A percentile compares a stretch with the other conserved stretches of the same genome.
phyloP scores from a whole-genome alignment of 2,888 invertebrate species.

The Dryococelus australis region DNA sequence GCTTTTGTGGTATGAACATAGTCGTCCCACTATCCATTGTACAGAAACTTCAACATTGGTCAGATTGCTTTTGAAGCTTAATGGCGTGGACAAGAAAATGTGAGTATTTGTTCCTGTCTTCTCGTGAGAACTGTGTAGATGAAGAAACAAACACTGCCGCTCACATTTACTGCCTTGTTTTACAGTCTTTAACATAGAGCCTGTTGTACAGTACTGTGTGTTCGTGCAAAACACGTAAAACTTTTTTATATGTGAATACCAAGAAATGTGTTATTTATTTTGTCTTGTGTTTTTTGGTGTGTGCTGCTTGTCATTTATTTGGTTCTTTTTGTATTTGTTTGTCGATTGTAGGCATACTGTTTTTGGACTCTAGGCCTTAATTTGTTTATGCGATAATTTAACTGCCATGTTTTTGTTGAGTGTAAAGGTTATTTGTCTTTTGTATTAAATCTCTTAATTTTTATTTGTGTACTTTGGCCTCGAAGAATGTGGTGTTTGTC shows the following conservation, averaged over 20 bases:
- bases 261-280: conserved; percentile 3
- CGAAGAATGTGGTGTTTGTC: background rate
- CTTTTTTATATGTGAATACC: background rate
- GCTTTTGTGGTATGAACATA: background rate
- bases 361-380: background rate
- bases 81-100: background rate
- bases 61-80: too few species aligned
- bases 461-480: background rate
- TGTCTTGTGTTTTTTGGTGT: background rate
- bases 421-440: background rate
- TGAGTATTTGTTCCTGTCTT: background rate
- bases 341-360: background rate
- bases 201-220: background rate
- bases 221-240: background rate
- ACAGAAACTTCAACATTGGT: too few species aligned
- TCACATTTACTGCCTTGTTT: background rate
- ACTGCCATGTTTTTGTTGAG: conserved; percentile 7
- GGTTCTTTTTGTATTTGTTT: background rate
- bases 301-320: background rate
- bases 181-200: background rate
- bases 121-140: background rate
- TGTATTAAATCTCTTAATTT: background rate
- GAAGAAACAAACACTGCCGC: conserved; percentile 16
- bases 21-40: background rate
- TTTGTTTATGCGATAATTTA: background rate